Evolutionary conservation across 23 tunicate genomes (phyloP), one percentile per base, ranked within the genome.

Genomic region (Oikopleura vanhoeffeni): DNA sequence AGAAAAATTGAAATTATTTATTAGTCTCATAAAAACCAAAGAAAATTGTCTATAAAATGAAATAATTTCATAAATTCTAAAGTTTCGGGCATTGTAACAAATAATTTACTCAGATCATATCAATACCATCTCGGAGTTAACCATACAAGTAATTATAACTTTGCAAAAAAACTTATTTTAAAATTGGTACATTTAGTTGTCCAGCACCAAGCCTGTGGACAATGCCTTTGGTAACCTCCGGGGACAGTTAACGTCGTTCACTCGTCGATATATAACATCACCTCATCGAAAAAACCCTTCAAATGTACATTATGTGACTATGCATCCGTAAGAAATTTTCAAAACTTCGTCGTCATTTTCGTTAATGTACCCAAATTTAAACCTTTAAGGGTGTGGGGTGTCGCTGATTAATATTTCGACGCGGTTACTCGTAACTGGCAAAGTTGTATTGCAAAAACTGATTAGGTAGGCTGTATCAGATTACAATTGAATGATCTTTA

Each of bases 281-380:
- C 99, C 90, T 84, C n/a, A n/a, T n/a, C n/a, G n/a, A 96, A 95
- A 75, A 95, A 95, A 84, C 99, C 99, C 0, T 95, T 95, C 86
- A 88, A 87, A 67, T 95, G 99, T 49, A 95, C 99, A 35, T 67
- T 95, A 76, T 95, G 99, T 67, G 99, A 95, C 76, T 95, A 95
- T 77, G 99, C 99, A 0, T 90, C 96, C 84, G 99, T 95, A 33
- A 96, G 90, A 88, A n/a, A n/a, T 90, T 95, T 41, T 90, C 96
- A 71, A 95, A 95, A 82, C 79, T 95, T 75, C 86, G 99, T 41
- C 88, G 99, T 0, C 99, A 95, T 85, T 95, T 95, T 83, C 91
- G 99, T 33, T 71, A 18, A n/a, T n/a, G 32, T 2, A 18, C 34
- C 79, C 24, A n/a, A n/a, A n/a, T n/a, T n/a, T n/a, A n/a, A n/a